Conservation (phyloP, 2,888 invertebrate species). For the Chironomus tentans region DNA sequence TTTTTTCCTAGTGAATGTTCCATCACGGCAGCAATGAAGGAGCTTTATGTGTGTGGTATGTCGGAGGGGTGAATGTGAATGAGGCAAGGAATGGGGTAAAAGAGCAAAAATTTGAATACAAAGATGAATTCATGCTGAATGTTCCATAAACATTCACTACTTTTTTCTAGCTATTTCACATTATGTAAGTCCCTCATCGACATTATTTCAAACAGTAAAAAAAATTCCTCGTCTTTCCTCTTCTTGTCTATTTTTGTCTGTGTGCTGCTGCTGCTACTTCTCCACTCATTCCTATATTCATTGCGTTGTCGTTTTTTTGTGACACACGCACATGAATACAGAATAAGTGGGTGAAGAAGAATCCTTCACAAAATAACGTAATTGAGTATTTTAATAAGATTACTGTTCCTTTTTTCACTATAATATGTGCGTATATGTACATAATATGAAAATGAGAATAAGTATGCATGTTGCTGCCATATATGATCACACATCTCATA, state of each 20-base stretch:
- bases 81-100: background rate
- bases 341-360: background rate
- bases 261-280: too few relatives aligned
- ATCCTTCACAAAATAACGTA: background rate
- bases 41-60: too few relatives aligned
- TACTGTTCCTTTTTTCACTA: background rate
- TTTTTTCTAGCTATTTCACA: background rate
- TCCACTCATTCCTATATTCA: too few relatives aligned
- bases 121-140: constrained; percentile 1
- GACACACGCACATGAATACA: background rate
- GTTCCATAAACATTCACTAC: background rate
- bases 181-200: background rate
- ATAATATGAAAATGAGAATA: too few relatives aligned
- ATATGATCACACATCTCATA: too few relatives aligned
- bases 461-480: too few relatives aligned
- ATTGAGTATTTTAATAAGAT: constrained; percentile 26
- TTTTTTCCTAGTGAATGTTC: too few relatives aligned
- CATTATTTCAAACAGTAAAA: background rate
- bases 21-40: too few relatives aligned
- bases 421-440: background rate
- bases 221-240: background rate
- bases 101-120: constrained; percentile 2
- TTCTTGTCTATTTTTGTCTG: background rate
- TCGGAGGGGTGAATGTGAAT: too few relatives aligned
- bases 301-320: background rate